Base-by-base conservation (phyloP, 30 jellyfish, hydroid and myxozoan genomes). In the Catostylus mosaicus region DNA sequence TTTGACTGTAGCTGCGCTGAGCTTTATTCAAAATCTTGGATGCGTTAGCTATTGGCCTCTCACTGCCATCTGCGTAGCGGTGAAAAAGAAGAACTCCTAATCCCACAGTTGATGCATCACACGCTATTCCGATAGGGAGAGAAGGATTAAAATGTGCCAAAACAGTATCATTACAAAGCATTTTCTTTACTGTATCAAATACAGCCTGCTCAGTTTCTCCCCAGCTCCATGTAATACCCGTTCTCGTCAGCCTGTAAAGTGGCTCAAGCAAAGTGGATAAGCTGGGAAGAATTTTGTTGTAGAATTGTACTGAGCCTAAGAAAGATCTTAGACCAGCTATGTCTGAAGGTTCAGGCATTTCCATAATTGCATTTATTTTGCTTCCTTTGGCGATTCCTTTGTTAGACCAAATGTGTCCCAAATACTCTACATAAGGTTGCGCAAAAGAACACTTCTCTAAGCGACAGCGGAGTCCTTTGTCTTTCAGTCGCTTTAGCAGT, bases 101-200 rank as follows among this genome's bases (percentile, higher is more conserved):
- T 12, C 79, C 75, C 6, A 35, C 79, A 40, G 56, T 47, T 24
- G 90, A 63, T 38, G 88, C 79, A 48, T 66, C 79, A 54, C 91
- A 67, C 12, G 82, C 37, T 18, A 67, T 52, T 46, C 91, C 88
- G 23, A 81, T 65, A 19, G 51, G 87, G 6, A 34, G 86, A 14
- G 57, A 40, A 29, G 75, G 87, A 59, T 81, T 78, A 51, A 34
- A 81, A 47, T 81, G 91, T 38, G 87, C 90, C 22, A 80, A 88
- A 6, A 80, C 90, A 5, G 80, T 63, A 20, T 80, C 75, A 30
- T 67, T 37, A 0, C 45, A 67, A 24, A 80, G 90, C 7, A 67
- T 62, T 37, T n/a, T 31, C 75, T 67, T 80, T 4, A 80, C 29
- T 6, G 31, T 6, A 24, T 80, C 54, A 64, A 67, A 80, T 48